A percentile compares a stretch with the other conserved stretches of the same genome.
These are phyloP conservation scores for Calvadosia cruxmelitensis DNA, from an alignment of 30 jellyfish, hydroid and myxozoan genomes.

Conservation along the genomic window DNA sequence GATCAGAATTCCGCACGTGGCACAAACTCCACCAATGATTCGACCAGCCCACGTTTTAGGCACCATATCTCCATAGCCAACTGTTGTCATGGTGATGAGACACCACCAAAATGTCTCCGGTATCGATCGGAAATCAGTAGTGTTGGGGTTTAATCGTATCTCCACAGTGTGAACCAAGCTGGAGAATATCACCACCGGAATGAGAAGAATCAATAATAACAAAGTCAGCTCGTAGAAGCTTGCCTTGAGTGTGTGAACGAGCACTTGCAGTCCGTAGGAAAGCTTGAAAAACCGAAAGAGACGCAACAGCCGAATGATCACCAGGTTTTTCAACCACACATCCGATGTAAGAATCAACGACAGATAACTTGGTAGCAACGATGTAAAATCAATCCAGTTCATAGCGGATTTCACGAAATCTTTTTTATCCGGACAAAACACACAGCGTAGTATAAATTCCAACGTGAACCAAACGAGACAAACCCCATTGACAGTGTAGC, in stretches of 20 bases:
- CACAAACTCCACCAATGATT: slow-evolving; percentile 71
- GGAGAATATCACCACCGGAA: slow-evolving; percentile 80
- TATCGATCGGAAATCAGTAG: slow-evolving; percentile 44
- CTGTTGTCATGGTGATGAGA: slow-evolving; percentile 84
- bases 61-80: slow-evolving; percentile 89
- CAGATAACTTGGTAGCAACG: slow-evolving; percentile 65
- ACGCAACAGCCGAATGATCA: slow-evolving; percentile 67
- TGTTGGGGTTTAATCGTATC: slow-evolving; percentile 4
- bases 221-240: slow-evolving; percentile 77
- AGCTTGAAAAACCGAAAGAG: slow-evolving; percentile 71
- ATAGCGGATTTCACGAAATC: slow-evolving; percentile 42
- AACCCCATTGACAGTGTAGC: slow-evolving; percentile 25
- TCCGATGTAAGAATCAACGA: slow-evolving; percentile 15
- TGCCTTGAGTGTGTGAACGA: slow-evolving; percentile 76
- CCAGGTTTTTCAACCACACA: slow-evolving; percentile 36
- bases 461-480: slow-evolving; percentile 79
- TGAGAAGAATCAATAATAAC: slow-evolving; percentile 54
- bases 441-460: slow-evolving; percentile 49
- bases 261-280: slow-evolving; percentile 90
- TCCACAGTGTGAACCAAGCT: slow-evolving; percentile 82
- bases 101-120: slow-evolving; percentile 98
- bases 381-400: slow-evolving; percentile 83
- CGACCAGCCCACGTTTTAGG: slow-evolving; percentile 94
- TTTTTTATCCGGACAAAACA: slow-evolving; percentile 58
- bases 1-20: slow-evolving; percentile 67